Base-by-base conservation (phyloP, 2,888 invertebrate genomes). In the Limnephilus lunatus region DNA sequence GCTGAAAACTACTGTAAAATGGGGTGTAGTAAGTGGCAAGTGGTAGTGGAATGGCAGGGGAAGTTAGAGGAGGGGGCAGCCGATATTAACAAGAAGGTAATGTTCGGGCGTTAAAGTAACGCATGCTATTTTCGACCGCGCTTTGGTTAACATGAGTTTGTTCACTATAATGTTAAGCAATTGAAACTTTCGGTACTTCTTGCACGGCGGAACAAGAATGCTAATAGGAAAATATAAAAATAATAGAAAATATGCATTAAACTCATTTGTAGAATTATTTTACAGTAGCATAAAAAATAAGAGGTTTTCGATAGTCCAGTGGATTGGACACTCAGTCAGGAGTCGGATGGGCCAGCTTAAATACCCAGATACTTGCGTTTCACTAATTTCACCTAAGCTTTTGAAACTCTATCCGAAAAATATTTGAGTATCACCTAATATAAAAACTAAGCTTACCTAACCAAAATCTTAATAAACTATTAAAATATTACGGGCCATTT, bases 21-120 rank as follows among this genome's bases (percentile, higher is more conserved):
- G 68, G 68, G 19, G 68, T 68, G 25, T 68, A n/a, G 68, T 25
- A 68, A 68, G 68, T 68, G 68, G 68, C 68, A 11, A 68, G 68
- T n/a, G 68, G 68, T 25, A 7, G 68, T n/a, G n/a, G 68, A 5
- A 19, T 5, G 7, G 68, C 15, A 5, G 15, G 32, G 82, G 3
- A 0, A 14, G 30, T 3, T 7, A 39, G 48, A 9, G 15, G 15
- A 12, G 82, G 14, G 14, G 32, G 30, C 31, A 31, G 81, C 81
- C 81, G 30, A 82, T 82, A 82, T 82, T 82, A 82, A 82, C 82
- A 12, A 19, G 82, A 31, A 31, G 82, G 82, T 82, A 82, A 82
- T 82, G 31, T 31, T 82, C 5, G 32, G 82, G 32, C 82, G 19
- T 82, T 82, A 82, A 82, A 82, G 82, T 82, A 82, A 82, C 82